phyloP scores from a whole-genome alignment of 2,888 invertebrate genomes.

The Ophion costatus region DNA sequence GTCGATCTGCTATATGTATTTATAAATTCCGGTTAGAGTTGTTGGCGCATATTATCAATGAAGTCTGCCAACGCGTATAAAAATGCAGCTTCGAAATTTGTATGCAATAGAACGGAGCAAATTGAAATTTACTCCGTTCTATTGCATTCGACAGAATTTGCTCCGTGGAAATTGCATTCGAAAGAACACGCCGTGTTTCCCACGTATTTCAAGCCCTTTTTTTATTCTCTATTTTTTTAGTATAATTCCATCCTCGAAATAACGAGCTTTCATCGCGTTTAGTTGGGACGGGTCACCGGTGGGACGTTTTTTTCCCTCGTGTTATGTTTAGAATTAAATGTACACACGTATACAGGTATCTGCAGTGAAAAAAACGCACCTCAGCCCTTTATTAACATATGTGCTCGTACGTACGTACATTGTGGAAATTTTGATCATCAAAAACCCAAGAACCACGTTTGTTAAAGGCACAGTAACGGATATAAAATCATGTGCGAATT shows the following conservation, averaged over 20 bases:
- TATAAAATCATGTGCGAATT: too few relatives aligned
- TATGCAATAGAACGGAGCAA: neutral
- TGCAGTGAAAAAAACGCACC: too few relatives aligned
- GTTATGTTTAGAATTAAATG: neutral
- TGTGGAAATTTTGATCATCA: neutral
- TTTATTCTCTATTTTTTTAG: constrained; percentile 3
- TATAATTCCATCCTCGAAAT: neutral
- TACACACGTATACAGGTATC: neutral
- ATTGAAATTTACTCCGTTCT: too few relatives aligned
- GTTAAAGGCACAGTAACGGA: too few relatives aligned
- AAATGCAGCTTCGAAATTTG: neutral
- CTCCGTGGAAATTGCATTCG: too few relatives aligned
- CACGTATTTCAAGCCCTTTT: constrained; percentile 7
- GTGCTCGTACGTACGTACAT: neutral
- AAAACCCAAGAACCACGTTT: neutral
- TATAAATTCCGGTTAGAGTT: too few relatives aligned
- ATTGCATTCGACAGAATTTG: too few relatives aligned
- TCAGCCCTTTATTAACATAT: neutral
- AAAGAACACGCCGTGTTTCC: neutral
- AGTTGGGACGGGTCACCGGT: neutral
- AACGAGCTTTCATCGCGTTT: constrained; percentile 38
- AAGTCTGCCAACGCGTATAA: neutral
- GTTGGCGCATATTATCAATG: neutral
- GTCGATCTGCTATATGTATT: too few relatives aligned
- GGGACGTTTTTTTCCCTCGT: neutral